Conservation (phyloP, 2,888 invertebrate species). For the Drosophila lacicola region DNA sequence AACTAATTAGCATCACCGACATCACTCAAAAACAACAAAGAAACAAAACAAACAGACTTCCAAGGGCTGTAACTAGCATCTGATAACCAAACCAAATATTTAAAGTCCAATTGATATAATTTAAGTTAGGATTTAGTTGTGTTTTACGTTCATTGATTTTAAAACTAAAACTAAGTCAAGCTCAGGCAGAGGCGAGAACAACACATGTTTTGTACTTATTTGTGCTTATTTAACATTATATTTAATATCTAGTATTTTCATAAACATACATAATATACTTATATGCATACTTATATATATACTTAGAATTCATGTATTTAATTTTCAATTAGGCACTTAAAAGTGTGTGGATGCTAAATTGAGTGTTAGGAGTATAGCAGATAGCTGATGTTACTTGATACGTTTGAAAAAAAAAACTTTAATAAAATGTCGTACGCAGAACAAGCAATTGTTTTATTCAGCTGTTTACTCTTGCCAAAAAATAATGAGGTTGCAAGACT, state of each 20-base stretch:
- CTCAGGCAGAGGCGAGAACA: constrained; percentile 23
- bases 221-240: constrained; percentile 63
- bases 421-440: constrained; percentile 77
- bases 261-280: constrained; percentile 39
- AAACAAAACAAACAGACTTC: constrained; percentile 50
- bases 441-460: constrained; percentile 10
- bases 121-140: constrained; percentile 78
- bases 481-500: background rate
- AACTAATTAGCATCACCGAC: constrained; percentile 44
- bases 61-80: constrained; percentile 71
- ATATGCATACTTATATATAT: constrained; percentile 27
- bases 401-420: constrained; percentile 43
- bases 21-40: constrained; percentile 12
- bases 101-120: constrained; percentile 69
- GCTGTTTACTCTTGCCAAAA: background rate
- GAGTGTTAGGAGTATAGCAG: constrained; percentile 63
- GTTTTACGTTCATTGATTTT: constrained; percentile 57
- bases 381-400: constrained; percentile 55
- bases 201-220: constrained; percentile 62
- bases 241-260: constrained; percentile 58
- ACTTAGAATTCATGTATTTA: constrained; percentile 58
- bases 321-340: constrained; percentile 43
- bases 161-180: constrained; percentile 58
- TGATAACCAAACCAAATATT: constrained; percentile 81
- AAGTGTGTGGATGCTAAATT: constrained; percentile 37